Conservation (phyloP, 2,888 invertebrate species). For the Caenorhabditis sinica region DNA sequence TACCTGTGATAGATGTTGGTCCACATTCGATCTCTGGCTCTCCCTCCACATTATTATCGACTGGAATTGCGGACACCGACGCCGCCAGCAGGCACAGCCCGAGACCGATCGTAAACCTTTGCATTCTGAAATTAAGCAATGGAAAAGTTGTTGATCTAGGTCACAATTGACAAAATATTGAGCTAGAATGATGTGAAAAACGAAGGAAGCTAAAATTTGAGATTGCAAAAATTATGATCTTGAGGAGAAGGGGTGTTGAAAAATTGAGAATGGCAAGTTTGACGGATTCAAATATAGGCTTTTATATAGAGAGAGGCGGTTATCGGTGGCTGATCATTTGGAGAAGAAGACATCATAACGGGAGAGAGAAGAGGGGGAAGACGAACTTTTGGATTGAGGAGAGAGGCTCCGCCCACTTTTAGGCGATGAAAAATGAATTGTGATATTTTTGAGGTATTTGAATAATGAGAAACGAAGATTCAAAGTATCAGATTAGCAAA, state of each 20-base stretch:
- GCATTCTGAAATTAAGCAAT: conserved; percentile 34
- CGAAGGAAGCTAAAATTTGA: neutral
- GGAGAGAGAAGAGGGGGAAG: neutral
- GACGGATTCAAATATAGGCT: conserved; percentile 31
- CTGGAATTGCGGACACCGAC: conserved; percentile 78
- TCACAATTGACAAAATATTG: neutral
- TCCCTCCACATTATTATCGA: conserved; percentile 83
- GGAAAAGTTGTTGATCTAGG: no score
- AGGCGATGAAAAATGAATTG: neutral
- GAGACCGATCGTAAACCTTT: conserved; percentile 46
- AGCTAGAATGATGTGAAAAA: neutral
- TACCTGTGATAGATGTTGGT: conserved; percentile 81
- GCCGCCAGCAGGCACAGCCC: conserved; percentile 37
- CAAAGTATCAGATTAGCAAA: neutral
- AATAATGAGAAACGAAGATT: neutral
- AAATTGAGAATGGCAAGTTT: conserved; percentile 10
- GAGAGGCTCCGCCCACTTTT: conserved; percentile 36
- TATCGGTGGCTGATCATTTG: conserved; percentile 53
- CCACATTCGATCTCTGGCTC: conserved; percentile 84
- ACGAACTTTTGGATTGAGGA: conserved; percentile 9
- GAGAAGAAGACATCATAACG: no score
- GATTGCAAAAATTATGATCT: neutral
- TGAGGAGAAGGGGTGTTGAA: no score
- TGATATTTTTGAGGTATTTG: neutral
- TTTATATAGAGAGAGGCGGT: conserved; percentile 28